Percentiles rank a stretch among this genome's conserved stretches.
These are phyloP conservation scores for Propithecus coquereli DNA, from an alignment of 2,113 vertebrate genomes.

Conservation along the genomic window DNA sequence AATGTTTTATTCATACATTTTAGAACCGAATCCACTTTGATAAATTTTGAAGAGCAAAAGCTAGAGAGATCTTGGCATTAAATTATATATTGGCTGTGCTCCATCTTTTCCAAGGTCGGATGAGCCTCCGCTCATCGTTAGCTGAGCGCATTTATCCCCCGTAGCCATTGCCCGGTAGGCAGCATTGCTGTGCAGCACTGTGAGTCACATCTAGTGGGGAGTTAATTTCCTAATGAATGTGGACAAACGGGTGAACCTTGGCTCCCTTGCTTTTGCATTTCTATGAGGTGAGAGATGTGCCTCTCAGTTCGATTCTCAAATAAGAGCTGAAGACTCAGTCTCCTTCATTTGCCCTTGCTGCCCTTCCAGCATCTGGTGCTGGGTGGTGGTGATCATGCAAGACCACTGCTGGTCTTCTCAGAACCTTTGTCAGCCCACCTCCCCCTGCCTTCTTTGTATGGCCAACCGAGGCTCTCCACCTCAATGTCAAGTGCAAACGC, in stretches of 20 bases:
- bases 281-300: neutral
- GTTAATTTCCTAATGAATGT: slow-evolving; percentile 61
- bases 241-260: neutral
- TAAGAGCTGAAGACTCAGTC: neutral
- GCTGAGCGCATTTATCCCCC: neutral
- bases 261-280: slow-evolving; percentile 22
- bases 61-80: slow-evolving; percentile 19
- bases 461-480: neutral
- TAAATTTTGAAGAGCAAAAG: slow-evolving; percentile 52
- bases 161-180: rapidly evolving
- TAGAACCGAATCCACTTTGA: neutral
- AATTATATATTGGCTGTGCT: neutral
- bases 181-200: neutral
- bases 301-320: slow-evolving; percentile 30
- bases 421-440: neutral
- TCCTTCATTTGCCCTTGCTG: slow-evolving; percentile 14
- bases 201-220: slow-evolving; percentile 24
- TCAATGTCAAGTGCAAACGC: neutral
- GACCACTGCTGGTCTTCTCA: neutral
- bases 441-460: neutral
- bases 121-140: neutral
- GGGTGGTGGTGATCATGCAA: neutral
- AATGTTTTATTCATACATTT: slow-evolving; percentile 45
- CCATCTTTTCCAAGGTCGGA: neutral
- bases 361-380: neutral